Percentiles rank a stretch among this genome's conserved stretches.
Conservation (phyloP, 2,797 vertebrate genomes). For the Ficedula albicollis region DNA sequence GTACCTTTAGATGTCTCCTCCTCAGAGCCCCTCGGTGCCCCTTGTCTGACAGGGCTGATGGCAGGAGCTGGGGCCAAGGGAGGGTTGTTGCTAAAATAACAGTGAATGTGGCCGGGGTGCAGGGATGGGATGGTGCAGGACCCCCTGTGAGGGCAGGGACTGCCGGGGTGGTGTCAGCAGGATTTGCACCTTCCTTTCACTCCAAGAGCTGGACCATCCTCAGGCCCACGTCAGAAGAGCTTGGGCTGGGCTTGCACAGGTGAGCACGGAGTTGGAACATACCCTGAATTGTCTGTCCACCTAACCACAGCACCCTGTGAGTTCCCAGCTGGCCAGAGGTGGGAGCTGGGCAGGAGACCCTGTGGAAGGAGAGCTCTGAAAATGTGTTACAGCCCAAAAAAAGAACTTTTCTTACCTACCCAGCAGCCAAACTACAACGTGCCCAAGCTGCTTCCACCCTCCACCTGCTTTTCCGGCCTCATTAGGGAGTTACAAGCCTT, state of each 20-base stretch:
- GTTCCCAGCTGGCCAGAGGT: background rate
- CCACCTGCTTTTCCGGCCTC: background rate
- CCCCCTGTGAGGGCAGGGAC: background rate
- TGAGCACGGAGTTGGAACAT: accelerated
- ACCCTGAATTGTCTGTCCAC: background rate
- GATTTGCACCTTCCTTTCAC: background rate
- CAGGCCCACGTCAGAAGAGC: accelerated
- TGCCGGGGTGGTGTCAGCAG: background rate
- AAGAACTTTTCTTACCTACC: background rate
- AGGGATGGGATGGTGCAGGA: background rate
- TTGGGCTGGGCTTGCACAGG: accelerated
- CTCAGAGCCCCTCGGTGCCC: background rate
- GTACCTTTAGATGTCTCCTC: background rate
- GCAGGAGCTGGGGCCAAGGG: background rate
- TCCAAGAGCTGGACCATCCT: background rate
- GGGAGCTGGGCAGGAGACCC: background rate
- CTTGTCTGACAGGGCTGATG: background rate
- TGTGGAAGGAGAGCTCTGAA: background rate
- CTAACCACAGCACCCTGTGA: accelerated
- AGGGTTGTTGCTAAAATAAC: background rate
- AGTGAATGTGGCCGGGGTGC: accelerated
- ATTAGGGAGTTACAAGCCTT: background rate
- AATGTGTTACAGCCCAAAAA: accelerated
- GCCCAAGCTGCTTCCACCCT: background rate
- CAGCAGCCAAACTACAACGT: background rate